phyloP scores from a whole-genome alignment of 1,140 invertebrate genomes.

The Spodoptera frugiperda region DNA sequence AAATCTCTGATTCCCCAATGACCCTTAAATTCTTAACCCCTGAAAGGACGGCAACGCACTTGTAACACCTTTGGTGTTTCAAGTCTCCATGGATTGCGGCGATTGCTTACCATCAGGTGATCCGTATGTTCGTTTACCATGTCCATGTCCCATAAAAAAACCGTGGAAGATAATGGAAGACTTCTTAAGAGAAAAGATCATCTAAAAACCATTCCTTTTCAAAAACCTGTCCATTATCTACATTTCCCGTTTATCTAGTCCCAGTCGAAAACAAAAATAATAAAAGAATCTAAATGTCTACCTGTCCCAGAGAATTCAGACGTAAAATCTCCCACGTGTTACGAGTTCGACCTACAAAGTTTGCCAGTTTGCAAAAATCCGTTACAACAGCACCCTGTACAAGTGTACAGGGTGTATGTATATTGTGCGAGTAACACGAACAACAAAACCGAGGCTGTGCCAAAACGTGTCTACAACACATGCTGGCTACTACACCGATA shows the following conservation, averaged over 20 bases:
- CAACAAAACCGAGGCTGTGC: conserved; percentile 1
- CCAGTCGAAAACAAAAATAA: not conserved
- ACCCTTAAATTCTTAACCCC: too few relatives aligned
- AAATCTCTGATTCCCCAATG: too few relatives aligned
- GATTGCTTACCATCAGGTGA: too few relatives aligned
- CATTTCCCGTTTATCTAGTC: not conserved
- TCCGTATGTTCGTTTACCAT: too few relatives aligned
- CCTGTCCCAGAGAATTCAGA: not conserved
- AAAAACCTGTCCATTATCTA: too few relatives aligned
- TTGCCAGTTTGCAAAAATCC: conserved; percentile 16
- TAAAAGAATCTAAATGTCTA: not conserved
- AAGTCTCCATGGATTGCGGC: too few relatives aligned
- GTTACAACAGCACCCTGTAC: not conserved
- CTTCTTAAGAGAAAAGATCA: too few relatives aligned
- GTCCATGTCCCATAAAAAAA: too few relatives aligned
- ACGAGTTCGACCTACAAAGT: conserved; percentile 7
- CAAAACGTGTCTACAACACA: conserved; percentile 13
- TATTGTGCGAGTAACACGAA: not conserved
- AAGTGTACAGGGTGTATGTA: not conserved
- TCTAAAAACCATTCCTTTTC: too few relatives aligned
- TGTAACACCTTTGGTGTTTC: too few relatives aligned
- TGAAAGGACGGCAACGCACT: too few relatives aligned
- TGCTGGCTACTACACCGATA: not conserved
- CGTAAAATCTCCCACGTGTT: conserved; percentile 14
- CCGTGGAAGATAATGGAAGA: not conserved